These are phyloP conservation scores for Gallinago undulata DNA, from an alignment of 2,113 vertebrate genomes.

Conservation along the genomic window DNA sequence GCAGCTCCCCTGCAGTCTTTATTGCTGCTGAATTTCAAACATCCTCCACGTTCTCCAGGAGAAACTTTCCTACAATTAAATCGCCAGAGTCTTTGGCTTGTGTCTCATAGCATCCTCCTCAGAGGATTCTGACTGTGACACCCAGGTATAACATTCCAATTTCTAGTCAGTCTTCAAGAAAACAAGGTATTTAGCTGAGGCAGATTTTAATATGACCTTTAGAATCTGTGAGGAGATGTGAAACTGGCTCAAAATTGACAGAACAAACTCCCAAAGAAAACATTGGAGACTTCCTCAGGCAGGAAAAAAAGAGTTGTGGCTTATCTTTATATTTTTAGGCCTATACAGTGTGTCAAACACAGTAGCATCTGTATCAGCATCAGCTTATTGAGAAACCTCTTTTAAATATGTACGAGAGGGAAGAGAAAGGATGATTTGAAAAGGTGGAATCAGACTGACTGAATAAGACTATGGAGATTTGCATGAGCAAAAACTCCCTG, in stretches of 20 bases:
- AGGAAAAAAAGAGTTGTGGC: neutral
- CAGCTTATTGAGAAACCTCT: neutral
- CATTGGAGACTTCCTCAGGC: neutral
- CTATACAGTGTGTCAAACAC: neutral
- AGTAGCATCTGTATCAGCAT: neutral
- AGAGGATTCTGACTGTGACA: neutral
- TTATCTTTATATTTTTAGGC: neutral
- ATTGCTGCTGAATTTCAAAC: neutral
- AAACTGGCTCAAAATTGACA: neutral
- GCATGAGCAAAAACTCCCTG: neutral
- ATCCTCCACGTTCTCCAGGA: neutral
- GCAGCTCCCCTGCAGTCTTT: neutral
- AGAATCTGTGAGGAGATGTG: neutral
- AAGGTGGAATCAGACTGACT: neutral
- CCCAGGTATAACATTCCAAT: neutral
- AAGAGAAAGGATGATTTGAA: neutral
- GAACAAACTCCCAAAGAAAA: neutral
- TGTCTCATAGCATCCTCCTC: neutral
- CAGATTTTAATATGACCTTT: conserved; percentile 1
- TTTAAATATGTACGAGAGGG: neutral
- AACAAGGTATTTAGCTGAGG: neutral
- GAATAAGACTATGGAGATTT: neutral
- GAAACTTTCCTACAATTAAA: neutral
- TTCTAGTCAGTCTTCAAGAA: neutral
- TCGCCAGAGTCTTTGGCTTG: neutral